Conservation (phyloP, 2,113 vertebrate genomes). For the Girardinichthys multiradiatus region DNA sequence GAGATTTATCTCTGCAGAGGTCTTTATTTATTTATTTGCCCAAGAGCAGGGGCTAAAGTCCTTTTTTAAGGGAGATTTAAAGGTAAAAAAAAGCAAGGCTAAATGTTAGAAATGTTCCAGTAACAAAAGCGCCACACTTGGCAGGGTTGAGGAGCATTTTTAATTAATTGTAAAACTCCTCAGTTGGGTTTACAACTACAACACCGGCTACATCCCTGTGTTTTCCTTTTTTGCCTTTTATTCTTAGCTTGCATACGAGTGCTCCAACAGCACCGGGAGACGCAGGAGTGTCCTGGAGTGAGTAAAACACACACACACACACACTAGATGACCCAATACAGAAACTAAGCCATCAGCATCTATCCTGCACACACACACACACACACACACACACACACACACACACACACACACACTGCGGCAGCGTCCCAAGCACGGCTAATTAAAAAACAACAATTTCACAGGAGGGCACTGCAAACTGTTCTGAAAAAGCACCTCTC, state of each 20-base stretch:
- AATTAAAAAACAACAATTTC: slow-evolving; percentile 87
- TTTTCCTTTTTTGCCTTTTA: slow-evolving; percentile 11
- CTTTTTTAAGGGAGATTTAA: slow-evolving; percentile 49
- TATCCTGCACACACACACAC: slow-evolving; percentile 24
- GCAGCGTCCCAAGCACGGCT: slow-evolving; percentile 74
- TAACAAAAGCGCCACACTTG: slow-evolving; percentile 16
- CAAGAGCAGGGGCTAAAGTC: slow-evolving; percentile 47
- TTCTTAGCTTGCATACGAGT: slow-evolving; percentile 29
- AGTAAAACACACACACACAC: slow-evolving; percentile 54
- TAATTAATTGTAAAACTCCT: slow-evolving; percentile 53
- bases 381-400: neutral
- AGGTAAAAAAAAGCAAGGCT: slow-evolving; percentile 2
- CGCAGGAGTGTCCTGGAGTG: slow-evolving; percentile 58
- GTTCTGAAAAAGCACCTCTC: slow-evolving; percentile 78
- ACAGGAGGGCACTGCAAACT: slow-evolving; percentile 79
- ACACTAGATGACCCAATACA: slow-evolving; percentile 57
- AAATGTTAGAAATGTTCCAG: slow-evolving; percentile 14
- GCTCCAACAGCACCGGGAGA: slow-evolving; percentile 52
- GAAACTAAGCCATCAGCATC: slow-evolving; percentile 48
- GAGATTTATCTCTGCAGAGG: slow-evolving; percentile 66
- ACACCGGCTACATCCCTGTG: slow-evolving; percentile 28
- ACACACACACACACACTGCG: slow-evolving; percentile 40
- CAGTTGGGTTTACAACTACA: slow-evolving; percentile 35
- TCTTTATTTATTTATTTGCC: slow-evolving; percentile 58
- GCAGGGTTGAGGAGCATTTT: slow-evolving; percentile 28